A percentile compares a stretch with the other conserved stretches of the same genome.
These are phyloP conservation scores for Pardalotus punctatus DNA, from an alignment of 2,113 vertebrate species.

Conservation along the genomic window DNA sequence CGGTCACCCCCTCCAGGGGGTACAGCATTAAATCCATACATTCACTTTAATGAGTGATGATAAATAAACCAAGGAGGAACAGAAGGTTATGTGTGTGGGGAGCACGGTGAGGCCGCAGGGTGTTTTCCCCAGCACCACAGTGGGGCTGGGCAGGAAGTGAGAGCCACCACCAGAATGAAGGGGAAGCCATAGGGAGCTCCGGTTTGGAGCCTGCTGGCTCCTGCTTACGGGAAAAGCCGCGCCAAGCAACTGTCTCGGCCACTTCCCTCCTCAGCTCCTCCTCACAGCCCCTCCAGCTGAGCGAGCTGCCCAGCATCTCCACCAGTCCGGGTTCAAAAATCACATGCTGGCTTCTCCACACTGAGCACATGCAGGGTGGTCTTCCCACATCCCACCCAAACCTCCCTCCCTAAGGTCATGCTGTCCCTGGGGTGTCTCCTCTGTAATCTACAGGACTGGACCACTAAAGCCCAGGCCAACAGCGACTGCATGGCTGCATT, in stretches of 20 bases:
- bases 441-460: neutral
- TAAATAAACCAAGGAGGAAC: neutral
- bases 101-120: fast-evolving
- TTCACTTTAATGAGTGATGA: neutral
- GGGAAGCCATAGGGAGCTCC: neutral
- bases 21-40: neutral
- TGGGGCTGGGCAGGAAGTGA: neutral
- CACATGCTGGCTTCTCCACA: fast-evolving
- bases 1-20: neutral
- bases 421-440: neutral
- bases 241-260: fast-evolving
- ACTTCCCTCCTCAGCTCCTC: neutral
- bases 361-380: fast-evolving
- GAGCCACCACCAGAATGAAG: neutral
- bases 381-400: neutral
- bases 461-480: neutral
- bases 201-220: neutral
- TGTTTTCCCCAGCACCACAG: neutral
- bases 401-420: neutral
- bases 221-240: neutral
- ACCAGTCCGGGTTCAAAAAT: neutral
- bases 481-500: neutral
- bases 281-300: neutral
- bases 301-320: neutral
- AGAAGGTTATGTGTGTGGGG: neutral